Evolutionary conservation across 1,140 invertebrate species (phyloP).

Genomic region (Dendroctonus ponderosae): DNA sequence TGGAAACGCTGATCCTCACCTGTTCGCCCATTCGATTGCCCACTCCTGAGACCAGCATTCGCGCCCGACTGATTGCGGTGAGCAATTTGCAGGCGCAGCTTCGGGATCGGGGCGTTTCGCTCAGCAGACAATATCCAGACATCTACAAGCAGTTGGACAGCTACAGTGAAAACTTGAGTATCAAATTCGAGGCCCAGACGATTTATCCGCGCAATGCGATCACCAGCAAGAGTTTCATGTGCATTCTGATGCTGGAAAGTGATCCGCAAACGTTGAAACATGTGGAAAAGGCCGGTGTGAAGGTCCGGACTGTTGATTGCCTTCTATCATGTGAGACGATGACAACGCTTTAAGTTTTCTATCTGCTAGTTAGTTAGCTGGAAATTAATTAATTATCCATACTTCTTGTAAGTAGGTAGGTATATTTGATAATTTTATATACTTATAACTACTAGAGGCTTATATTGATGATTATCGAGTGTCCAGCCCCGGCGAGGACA

Average conservation of each 20-base stretch:
- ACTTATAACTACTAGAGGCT: too few species aligned
- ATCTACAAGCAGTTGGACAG: conserved; percentile 76
- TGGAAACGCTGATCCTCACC: conserved; percentile 58
- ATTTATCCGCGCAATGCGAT: conserved; percentile 78
- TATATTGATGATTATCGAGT: too few species aligned
- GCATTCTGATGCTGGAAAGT: conserved; percentile 87
- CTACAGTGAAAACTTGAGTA: conserved; percentile 77
- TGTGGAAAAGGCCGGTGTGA: conserved; percentile 62
- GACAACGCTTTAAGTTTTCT: conserved; percentile 34
- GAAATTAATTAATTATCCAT: not conserved
- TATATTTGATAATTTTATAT: too few species aligned
- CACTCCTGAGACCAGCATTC: conserved; percentile 60
- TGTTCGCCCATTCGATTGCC: conserved; percentile 64
- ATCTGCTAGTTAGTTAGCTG: not conserved
- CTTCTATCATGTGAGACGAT: conserved; percentile 47
- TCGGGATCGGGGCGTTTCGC: conserved; percentile 70
- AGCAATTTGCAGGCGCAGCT: conserved; percentile 79
- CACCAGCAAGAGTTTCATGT: conserved; percentile 84
- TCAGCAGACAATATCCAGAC: conserved; percentile 81
- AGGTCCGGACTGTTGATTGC: conserved; percentile 67
- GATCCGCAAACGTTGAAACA: conserved; percentile 66
- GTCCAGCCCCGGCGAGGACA: too few species aligned
- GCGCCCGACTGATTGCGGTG: conserved; percentile 78
- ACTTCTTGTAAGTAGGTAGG: not conserved
- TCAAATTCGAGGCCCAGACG: conserved; percentile 84